These are phyloP conservation scores for Drosophila pseudoobscura DNA, from an alignment of 1,140 invertebrate genomes.

Conservation along the genomic window DNA sequence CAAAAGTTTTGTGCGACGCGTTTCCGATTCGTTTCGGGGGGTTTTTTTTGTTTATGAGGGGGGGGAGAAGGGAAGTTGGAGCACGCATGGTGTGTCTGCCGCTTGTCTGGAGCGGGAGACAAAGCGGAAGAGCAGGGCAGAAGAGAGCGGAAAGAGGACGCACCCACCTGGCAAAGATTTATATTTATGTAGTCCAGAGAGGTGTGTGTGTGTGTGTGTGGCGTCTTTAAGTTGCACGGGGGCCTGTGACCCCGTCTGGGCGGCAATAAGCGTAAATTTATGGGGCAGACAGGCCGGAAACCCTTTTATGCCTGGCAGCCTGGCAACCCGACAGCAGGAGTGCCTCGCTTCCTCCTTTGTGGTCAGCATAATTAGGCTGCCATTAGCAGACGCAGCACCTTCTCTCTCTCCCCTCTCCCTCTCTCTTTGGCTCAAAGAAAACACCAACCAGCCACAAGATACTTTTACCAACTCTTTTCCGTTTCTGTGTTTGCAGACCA, in stretches of 20 bases:
- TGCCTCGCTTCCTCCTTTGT: slow-evolving; percentile 26
- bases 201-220: slow-evolving; percentile 53
- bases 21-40: slow-evolving; percentile 38
- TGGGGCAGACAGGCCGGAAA: slow-evolving; percentile 47
- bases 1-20: slow-evolving; percentile 73
- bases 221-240: slow-evolving; percentile 27
- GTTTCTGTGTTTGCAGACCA: slow-evolving; percentile 37
- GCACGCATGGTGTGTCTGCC: slow-evolving; percentile 78
- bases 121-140: slow-evolving; percentile 33
- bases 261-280: slow-evolving; percentile 66
- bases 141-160: slow-evolving; percentile 23
- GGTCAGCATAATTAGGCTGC: slow-evolving; percentile 77
- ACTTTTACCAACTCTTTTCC: slow-evolving; percentile 30
- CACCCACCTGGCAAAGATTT: slow-evolving; percentile 76
- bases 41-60: not conserved
- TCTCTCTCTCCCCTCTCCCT: not conserved
- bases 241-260: too few relatives aligned
- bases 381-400: slow-evolving; percentile 50
- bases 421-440: slow-evolving; percentile 14
- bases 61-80: not conserved
- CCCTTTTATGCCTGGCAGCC: slow-evolving; percentile 30
- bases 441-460: slow-evolving; percentile 33
- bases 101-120: slow-evolving; percentile 60
- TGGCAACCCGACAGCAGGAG: not conserved
- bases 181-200: slow-evolving; percentile 76